A percentile compares a stretch with the other conserved stretches of the same genome.
Evolutionary conservation across 2,797 vertebrate genomes (phyloP).

Genomic region (Oceanodroma leucorhoa): DNA sequence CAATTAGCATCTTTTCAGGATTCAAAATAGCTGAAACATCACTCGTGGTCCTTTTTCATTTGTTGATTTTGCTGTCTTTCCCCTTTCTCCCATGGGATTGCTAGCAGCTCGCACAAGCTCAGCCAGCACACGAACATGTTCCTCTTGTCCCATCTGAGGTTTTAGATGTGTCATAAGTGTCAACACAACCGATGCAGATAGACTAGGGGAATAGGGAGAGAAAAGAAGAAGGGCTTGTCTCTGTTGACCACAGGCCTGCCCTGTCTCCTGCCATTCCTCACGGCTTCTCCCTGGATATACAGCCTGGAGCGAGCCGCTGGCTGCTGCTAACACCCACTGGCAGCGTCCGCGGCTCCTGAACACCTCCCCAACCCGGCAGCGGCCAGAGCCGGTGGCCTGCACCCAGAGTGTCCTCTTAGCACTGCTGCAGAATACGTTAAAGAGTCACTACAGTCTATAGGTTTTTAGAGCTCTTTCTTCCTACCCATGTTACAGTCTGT

Average conservation of each 20-base stretch:
- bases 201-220: neutral
- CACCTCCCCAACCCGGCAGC: accelerated
- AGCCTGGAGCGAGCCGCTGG: neutral
- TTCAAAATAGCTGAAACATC: neutral
- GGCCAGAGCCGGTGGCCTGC: neutral
- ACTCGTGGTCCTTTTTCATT: neutral
- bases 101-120: neutral
- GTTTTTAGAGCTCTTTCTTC: neutral
- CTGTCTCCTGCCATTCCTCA: neutral
- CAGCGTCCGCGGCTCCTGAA: neutral
- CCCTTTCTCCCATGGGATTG: neutral
- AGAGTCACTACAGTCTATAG: neutral
- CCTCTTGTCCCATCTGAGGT: neutral
- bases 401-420: no score
- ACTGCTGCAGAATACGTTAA: neutral
- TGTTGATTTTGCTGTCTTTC: neutral
- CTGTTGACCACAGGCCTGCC: neutral
- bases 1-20: neutral
- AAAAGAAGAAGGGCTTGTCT: neutral
- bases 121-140: neutral
- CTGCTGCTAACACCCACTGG: neutral
- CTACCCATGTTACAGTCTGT: neutral
- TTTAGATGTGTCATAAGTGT: neutral
- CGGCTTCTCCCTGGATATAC: neutral
- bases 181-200: neutral